Base-by-base conservation (phyloP, 2,888 invertebrate species). In the Capitulum mitella region DNA sequence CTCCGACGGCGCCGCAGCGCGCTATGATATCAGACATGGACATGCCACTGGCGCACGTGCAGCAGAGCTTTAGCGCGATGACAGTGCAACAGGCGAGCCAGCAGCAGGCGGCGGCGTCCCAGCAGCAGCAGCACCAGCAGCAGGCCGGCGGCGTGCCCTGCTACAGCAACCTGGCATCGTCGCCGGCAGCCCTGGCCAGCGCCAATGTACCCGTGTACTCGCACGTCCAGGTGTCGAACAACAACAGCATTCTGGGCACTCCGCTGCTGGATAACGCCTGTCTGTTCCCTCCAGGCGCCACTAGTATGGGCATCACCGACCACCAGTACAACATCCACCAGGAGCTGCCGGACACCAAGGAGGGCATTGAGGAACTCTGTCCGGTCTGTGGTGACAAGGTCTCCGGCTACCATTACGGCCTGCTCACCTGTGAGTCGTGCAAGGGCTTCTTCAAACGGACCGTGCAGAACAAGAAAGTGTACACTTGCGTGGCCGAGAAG, bases 381-480 rank as follows among this genome's bases (percentile, higher is more conserved):
- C 98, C 98, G 32, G 97, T 98, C 78, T 98, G 98, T 87, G 98
- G 97, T 43, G 98, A 98, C 88, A 97, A 97, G 89, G 98, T 98
- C 83, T 97, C 97, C 85, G 98, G 99, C 83, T 99, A 99, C 88
- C 98, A 99, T 88, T 99, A 99, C 87, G 98, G 98, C 81, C 91
- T 99, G 82, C 92, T 98, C 84, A 99, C 99, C 82, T 99, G 99
- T 88, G 99, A 99, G 88, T 97, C 97, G 83, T 99, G 99, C 89
- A 99, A 99, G 88, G 97, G 97, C 80, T 98, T 98, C 90, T 98
- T 98, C 90, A 98, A 99, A 89, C 91, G 99, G 86, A 99, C 99
- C 86, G 99, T 99, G 84, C 99, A 99, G 89, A 99, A 99, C 89
- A 98, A 99, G 89, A 99, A 99, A 89, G 97, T 98, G 84, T 98